phyloP scores from a whole-genome alignment of 2,113 vertebrate species.

The Dinomys branickii region DNA sequence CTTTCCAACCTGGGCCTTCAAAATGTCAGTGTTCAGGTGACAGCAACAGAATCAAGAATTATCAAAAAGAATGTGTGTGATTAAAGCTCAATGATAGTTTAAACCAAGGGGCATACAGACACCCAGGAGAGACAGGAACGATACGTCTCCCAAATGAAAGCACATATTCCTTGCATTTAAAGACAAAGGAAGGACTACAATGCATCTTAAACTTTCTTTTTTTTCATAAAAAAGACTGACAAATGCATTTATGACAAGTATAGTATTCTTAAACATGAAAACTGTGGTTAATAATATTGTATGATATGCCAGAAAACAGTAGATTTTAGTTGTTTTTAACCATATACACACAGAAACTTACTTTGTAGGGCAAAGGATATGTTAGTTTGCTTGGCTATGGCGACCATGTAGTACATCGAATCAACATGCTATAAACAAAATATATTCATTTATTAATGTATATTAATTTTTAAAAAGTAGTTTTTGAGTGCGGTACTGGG shows the following conservation, averaged over 20 bases:
- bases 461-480: not conserved
- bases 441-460: not conserved
- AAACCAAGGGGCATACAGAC: not conserved
- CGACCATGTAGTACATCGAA: not conserved
- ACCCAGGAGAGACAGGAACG: not conserved
- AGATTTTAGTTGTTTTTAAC: not conserved
- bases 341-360: not conserved
- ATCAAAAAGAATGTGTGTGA: not conserved
- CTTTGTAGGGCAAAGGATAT: not conserved
- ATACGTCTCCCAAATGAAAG: not conserved
- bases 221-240: not conserved
- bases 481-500: not conserved
- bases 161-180: not conserved
- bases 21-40: slow-evolving; percentile 32
- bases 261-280: not conserved
- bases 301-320: not conserved
- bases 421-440: not conserved
- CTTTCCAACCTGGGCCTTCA: slow-evolving; percentile 9
- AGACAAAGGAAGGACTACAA: not conserved
- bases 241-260: not conserved
- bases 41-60: not conserved
- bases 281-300: not conserved
- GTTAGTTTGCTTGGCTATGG: not conserved
- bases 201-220: not conserved
- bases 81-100: slow-evolving; percentile 15